Conservation (phyloP, 1,140 invertebrate species). For the Microplitis mediator region DNA sequence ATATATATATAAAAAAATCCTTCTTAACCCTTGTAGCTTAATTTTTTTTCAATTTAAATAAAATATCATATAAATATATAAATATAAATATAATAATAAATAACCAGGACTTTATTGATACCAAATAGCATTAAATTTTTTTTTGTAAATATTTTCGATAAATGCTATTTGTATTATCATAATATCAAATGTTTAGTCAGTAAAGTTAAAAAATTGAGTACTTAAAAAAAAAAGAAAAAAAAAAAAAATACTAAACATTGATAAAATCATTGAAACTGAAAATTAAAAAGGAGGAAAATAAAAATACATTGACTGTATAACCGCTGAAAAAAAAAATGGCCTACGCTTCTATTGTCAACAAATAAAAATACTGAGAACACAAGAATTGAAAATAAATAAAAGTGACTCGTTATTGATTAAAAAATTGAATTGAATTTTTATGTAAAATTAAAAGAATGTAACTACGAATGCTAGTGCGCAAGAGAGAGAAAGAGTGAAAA, state of each 20-base stretch:
- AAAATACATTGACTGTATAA: constrained; percentile 19
- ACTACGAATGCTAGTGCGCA: background rate
- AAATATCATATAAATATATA: no score
- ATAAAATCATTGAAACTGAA: no score
- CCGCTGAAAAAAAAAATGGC: constrained; percentile 12
- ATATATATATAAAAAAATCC: no score
- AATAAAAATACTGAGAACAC: background rate
- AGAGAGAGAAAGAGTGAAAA: constrained; percentile 4
- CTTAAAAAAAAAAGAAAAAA: background rate
- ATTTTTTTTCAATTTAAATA: no score
- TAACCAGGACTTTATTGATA: no score
- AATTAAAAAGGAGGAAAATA: background rate
- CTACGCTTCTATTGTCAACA: constrained; percentile 20
- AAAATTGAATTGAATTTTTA: constrained; percentile 11
- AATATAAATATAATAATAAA: no score
- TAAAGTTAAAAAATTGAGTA: no score
- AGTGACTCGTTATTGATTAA: constrained; percentile 9
- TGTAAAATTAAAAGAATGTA: constrained; percentile 17
- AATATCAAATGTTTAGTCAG: no score
- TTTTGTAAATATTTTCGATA: no score
- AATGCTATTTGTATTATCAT: no score
- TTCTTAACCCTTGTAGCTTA: no score
- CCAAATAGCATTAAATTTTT: no score
- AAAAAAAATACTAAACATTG: background rate
- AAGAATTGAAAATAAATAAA: background rate